A percentile compares a stretch with the other conserved stretches of the same genome.
Evolutionary conservation across 2,888 invertebrate genomes (phyloP).

Genomic region (Chrysolina haemoptera): DNA sequence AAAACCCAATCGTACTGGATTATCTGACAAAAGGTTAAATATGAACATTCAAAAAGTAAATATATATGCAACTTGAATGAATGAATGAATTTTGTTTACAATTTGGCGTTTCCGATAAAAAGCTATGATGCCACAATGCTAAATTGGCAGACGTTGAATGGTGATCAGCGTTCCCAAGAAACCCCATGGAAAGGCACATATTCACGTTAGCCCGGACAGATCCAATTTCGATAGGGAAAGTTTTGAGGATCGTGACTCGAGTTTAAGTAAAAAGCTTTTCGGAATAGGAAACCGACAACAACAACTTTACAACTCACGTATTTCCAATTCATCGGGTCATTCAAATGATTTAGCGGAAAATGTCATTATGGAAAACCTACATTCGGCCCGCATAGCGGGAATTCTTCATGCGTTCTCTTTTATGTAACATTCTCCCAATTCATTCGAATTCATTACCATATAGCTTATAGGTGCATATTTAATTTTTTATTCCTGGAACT

Average conservation of each 20-base stretch:
- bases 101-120: too few relatives aligned
- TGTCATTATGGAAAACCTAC: not conserved
- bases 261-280: not conserved
- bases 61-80: too few relatives aligned
- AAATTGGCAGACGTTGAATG: not conserved
- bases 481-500: not conserved
- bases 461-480: too few relatives aligned
- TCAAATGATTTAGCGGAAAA: not conserved
- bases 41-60: too few relatives aligned
- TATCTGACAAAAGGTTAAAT: too few relatives aligned
- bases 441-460: slow-evolving; percentile 3
- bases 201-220: not conserved
- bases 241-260: slow-evolving; percentile 3
- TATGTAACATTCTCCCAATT: not conserved
- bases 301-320: not conserved
- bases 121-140: too few relatives aligned
- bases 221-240: slow-evolving; percentile 5
- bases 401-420: not conserved
- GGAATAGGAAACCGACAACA: not conserved
- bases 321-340: not conserved
- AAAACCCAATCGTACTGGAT: too few relatives aligned
- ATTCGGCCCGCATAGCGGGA: not conserved
- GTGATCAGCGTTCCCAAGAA: not conserved
- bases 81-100: too few relatives aligned
- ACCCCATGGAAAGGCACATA: not conserved